These are phyloP conservation scores for Argyresthia goedartella DNA, from an alignment of 2,888 invertebrate species.

Conservation along the genomic window DNA sequence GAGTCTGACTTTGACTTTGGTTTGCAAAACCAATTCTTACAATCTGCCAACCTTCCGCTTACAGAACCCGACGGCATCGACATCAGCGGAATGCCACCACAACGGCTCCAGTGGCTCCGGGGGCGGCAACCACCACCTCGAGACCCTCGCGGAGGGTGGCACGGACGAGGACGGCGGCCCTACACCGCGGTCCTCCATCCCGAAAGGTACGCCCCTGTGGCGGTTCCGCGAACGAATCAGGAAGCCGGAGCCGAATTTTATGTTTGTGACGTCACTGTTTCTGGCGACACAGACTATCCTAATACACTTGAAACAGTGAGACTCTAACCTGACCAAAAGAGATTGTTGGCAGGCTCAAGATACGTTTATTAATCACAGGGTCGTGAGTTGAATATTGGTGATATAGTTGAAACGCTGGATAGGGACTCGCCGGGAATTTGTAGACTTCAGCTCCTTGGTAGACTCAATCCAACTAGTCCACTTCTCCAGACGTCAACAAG, in stretches of 20 bases:
- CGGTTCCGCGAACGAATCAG: too few species aligned
- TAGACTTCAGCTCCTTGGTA: neutral
- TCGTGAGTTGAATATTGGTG: too few species aligned
- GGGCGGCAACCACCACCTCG: constrained; percentile 29
- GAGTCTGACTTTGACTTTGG: too few species aligned
- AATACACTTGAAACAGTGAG: neutral
- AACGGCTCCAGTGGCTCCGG: constrained; percentile 11
- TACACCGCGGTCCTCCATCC: constrained; percentile 36
- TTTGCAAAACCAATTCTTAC: too few species aligned
- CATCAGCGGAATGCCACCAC: constrained; percentile 25
- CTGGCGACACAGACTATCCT: too few species aligned
- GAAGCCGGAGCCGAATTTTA: neutral
- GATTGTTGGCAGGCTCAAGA: too few species aligned
- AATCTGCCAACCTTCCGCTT: constrained; percentile 2
- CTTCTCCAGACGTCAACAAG: too few species aligned
- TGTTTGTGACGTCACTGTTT: neutral
- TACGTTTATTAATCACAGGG: too few species aligned
- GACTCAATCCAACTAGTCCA: too few species aligned
- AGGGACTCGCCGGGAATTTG: too few species aligned
- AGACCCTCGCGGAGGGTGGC: constrained; percentile 45
- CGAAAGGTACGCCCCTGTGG: constrained; percentile 31
- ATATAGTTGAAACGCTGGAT: too few species aligned
- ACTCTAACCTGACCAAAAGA: too few species aligned
- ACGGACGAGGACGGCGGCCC: constrained; percentile 41
- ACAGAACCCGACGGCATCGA: constrained; percentile 51